Conservation (phyloP, 2,888 invertebrate genomes). For the Morpho achilles region DNA sequence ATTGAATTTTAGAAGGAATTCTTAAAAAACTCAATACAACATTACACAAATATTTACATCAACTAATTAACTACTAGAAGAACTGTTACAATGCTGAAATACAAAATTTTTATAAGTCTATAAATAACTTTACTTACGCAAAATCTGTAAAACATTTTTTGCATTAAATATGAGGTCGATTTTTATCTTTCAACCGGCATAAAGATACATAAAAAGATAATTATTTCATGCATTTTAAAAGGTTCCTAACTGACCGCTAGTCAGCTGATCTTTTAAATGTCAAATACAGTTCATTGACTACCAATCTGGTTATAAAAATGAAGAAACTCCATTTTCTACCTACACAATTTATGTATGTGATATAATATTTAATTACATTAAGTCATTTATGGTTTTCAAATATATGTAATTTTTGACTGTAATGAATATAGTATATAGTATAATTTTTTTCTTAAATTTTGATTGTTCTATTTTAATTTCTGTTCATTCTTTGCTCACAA, state of each 20-base stretch:
- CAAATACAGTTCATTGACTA: constrained; percentile 15
- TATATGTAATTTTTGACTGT: too few species aligned
- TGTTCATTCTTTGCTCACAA: too few species aligned
- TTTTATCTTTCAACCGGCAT: constrained; percentile 6
- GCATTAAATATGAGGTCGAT: constrained; percentile 10
- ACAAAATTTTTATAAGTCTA: background rate
- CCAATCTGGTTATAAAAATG: constrained; percentile 1
- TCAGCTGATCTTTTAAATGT: constrained; percentile 24
- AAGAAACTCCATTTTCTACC: background rate
- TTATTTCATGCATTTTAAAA: constrained; percentile 4
- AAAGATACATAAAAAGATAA: constrained; percentile 8
- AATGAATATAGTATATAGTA: too few species aligned
- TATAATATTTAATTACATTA: too few species aligned
- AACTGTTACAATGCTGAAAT: background rate
- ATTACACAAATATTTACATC: background rate
- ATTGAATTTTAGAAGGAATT: too few species aligned
- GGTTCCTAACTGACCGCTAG: background rate
- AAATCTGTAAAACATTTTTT: constrained; percentile 4
- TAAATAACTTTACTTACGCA: background rate
- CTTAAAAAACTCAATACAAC: background rate
- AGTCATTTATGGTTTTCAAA: too few species aligned
- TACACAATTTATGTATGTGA: too few species aligned
- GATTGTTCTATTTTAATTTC: too few species aligned
- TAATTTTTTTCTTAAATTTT: too few species aligned
- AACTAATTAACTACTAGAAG: background rate